Base-by-base conservation (phyloP, 2,797 vertebrate species). In the Sebastes oblongus region DNA sequence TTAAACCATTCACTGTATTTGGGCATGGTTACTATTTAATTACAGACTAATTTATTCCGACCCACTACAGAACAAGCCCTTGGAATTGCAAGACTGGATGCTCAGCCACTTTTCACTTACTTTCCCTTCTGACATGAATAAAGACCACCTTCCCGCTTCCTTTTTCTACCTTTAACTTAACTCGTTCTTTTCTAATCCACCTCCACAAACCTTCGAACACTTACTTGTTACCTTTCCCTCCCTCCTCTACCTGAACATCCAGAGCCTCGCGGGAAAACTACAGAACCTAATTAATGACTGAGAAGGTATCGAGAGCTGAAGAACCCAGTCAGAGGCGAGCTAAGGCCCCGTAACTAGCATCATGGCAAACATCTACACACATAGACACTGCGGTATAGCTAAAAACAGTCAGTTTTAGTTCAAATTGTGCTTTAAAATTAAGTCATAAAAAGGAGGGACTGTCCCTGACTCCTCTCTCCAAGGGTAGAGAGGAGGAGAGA, bases 371-470 rank as follows among this genome's bases (percentile, higher is more conserved):
- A 77, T 70, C 66, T 77, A 86, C 77, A 80, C 52, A 69, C 29
- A 71, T 52, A 85, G 71, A 89, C 72, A 66, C 64, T 32, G 66
- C 64, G 30, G 84, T 56, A 39, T 67, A 61, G 30, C 85, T 88
- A 89, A 85, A 87, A 92, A 91, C 69, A 90, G 90, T 93, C 89
- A 60, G 74, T 86, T 88, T 58, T 25, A 64, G 73, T 81, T 79
- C 3, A 29, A 82, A 69, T 92, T 95, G 94, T 94, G 94, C 94
- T 95, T 95, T 84, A 64, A 92, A 92, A 88, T 74, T 1, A 86
- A 70, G 64, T 89, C 20, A 1, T 89, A 84, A 84, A 91, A 88
- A 78, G 78, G 68, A 82, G 58, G 87, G 72, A 74, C 62, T 73
- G 56, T 72, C 58, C 75, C 70, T 55, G 58, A 52, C 68, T 68